Base-by-base conservation (phyloP, 2,888 invertebrate species). In the Carpatolechia fugitivella region DNA sequence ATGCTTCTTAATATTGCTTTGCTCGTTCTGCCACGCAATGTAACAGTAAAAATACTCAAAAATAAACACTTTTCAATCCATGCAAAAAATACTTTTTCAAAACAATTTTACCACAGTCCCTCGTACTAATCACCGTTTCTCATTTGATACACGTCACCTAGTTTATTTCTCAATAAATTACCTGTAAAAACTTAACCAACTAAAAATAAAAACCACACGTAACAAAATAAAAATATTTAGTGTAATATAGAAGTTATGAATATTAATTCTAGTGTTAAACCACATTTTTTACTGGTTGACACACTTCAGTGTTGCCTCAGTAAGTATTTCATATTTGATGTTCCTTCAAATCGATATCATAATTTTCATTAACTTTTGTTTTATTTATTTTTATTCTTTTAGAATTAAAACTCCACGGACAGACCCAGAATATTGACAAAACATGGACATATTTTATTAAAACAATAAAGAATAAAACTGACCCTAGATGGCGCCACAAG, bases 171-270 rank as follows among this genome's bases (percentile, higher is more conserved):
- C 18, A 41, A 41, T 0, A 41, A 46, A 29, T 33, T 18, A 35
- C 52, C 52, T 53, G 52, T 13, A 24, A 53, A 35, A 46, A 46
- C 36, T 53, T 44, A 10, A 53, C 24, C 52, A 35, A 35, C 35
- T 30, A 24, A 46, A 46, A 46, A 53, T 20, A 44, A 29, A 44
- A 52, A 44, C n/a, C 31, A 33, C 16, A 44, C 18, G 20, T 20
- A 20, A 44, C n/a, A 52, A 33, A 41, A 18, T 41, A 31, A 52
- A 38, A 41, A 30, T 20, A 36, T 2, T 18, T 6, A 30, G 18
- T 16, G 11, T 38, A 6, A 49, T 49, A 35, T 35, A 49, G 20
- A 49, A 49, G 35, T 20, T 20, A 49, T 16, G n/a, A 10, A 18
- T 18, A n/a, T n/a, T n/a, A n/a, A n/a, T 41, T 11, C 4, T 18